A percentile compares a stretch with the other conserved stretches of the same genome.
Evolutionary conservation across 2,113 vertebrate genomes (phyloP).

Genomic region (Sinocyclocheilus rhinocerous): DNA sequence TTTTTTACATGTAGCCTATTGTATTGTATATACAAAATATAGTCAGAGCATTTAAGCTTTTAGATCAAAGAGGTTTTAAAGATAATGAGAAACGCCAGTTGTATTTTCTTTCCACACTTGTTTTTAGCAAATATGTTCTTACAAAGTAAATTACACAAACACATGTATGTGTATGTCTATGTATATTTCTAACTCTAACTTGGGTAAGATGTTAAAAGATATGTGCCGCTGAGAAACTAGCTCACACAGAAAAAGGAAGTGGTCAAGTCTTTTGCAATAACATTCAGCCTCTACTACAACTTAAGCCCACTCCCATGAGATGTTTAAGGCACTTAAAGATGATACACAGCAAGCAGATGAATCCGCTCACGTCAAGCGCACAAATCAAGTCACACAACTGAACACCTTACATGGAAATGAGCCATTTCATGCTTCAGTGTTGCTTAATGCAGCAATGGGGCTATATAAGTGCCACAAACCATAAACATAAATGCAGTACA

Average conservation of each 20-base stretch:
- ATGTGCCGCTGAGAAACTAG: neutral
- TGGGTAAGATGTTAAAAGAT: neutral
- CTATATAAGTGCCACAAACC: neutral
- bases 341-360: neutral
- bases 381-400: neutral
- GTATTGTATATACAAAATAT: neutral
- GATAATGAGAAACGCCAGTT: neutral
- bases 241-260: slow-evolving; percentile 5
- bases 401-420: neutral
- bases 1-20: neutral
- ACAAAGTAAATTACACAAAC: neutral
- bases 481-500: neutral
- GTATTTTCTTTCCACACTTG: neutral
- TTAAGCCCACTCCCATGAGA: neutral
- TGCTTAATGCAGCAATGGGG: neutral
- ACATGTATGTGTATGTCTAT: neutral
- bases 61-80: neutral
- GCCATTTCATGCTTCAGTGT: neutral
- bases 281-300: neutral
- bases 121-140: neutral
- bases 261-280: slow-evolving; percentile 22
- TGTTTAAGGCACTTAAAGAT: neutral
- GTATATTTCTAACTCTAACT: slow-evolving; percentile 1
- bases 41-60: neutral
- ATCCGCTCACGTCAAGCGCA: neutral